These are phyloP conservation scores for Odontocerum albicorne DNA, from an alignment of 2,888 invertebrate genomes.

Conservation along the genomic window DNA sequence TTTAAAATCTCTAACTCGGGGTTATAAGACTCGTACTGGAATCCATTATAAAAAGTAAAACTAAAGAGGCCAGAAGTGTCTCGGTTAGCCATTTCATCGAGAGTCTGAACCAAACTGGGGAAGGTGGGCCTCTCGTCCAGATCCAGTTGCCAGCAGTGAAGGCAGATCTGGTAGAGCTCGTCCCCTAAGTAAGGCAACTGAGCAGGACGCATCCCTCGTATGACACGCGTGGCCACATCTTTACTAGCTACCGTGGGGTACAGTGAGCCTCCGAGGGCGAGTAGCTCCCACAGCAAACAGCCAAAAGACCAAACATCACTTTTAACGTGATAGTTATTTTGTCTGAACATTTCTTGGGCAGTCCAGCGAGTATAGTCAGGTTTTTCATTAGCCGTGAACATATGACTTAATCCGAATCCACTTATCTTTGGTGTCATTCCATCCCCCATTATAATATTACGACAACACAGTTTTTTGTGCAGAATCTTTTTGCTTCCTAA, in stretches of 20 bases:
- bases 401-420: conserved; percentile 74
- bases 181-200: conserved; percentile 76
- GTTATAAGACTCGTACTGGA: conserved; percentile 51
- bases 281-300: conserved; percentile 80
- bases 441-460: conserved; percentile 68
- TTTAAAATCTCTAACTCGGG: conserved; percentile 49
- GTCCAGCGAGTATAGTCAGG: conserved; percentile 80
- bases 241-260: conserved; percentile 69
- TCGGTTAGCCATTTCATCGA: conserved; percentile 47
- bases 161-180: conserved; percentile 78
- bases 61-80: conserved; percentile 48
- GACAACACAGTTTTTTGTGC: conserved; percentile 74
- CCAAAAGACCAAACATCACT: conserved; percentile 86
- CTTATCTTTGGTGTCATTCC: conserved; percentile 71
- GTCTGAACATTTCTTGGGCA: conserved; percentile 74
- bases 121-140: conserved; percentile 78
- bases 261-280: conserved; percentile 77
- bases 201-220: conserved; percentile 70
- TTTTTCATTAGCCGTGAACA: conserved; percentile 61
- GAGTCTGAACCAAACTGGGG: conserved; percentile 57
- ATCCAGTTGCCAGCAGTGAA: conserved; percentile 84
- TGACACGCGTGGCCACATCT: conserved; percentile 68
- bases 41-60: conserved; percentile 54
- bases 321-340: conserved; percentile 67
- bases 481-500: conserved; percentile 66